A percentile compares a stretch with the other conserved stretches of the same genome.
Conservation (phyloP, 1,140 invertebrate species). For the Reticulitermes speratus region DNA sequence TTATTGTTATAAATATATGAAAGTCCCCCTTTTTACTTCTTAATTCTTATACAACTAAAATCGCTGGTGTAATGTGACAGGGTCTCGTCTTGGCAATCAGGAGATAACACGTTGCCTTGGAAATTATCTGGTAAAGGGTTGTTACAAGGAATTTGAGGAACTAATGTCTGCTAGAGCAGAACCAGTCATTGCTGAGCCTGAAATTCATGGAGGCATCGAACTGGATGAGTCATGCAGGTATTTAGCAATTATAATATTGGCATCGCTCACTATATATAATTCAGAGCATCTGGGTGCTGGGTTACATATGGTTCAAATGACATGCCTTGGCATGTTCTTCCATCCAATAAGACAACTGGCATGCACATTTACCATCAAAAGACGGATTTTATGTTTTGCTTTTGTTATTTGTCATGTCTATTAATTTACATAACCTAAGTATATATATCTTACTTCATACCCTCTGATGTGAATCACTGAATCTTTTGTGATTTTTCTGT, state of each 20-base stretch:
- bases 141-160: conserved; percentile 80
- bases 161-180: conserved; percentile 65
- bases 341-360: too few relatives aligned
- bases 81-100: conserved; percentile 67
- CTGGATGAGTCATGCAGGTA: conserved; percentile 75
- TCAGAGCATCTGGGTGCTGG: too few relatives aligned
- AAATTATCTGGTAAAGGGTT: conserved; percentile 86
- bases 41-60: background rate
- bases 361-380: too few relatives aligned
- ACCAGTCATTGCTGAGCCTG: conserved; percentile 80
- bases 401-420: too few relatives aligned
- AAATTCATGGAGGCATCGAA: conserved; percentile 76
- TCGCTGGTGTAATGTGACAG: conserved; percentile 41
- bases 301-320: too few relatives aligned
- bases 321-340: too few relatives aligned
- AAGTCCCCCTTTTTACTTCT: too few relatives aligned
- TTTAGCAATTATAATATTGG: background rate
- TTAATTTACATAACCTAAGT: too few relatives aligned
- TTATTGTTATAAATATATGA: background rate
- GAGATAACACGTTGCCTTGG: conserved; percentile 78
- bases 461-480: too few relatives aligned
- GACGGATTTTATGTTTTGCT: too few relatives aligned
- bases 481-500: conserved; percentile 22
- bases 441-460: too few relatives aligned
- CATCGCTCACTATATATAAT: background rate